Evolutionary conservation across 2,888 invertebrate species (phyloP), one percentile per base, ranked within the genome.

Genomic region (Melipona beecheii): DNA sequence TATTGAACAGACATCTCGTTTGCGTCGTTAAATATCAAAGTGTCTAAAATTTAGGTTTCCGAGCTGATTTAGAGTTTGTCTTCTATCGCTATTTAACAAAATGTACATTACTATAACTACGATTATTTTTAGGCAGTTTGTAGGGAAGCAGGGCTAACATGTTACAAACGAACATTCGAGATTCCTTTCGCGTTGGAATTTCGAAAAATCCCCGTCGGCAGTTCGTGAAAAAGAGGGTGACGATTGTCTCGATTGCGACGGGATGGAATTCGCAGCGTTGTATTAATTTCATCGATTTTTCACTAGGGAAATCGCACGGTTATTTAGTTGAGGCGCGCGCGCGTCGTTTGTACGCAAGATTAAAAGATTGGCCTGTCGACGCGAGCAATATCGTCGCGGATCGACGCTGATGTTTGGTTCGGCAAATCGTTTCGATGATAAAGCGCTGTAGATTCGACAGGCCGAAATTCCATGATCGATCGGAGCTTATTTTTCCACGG

Each of bases 401-500:
- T 74, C 73, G 64, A 56, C 72, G 71, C 36, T 70, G 80, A 80
- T 81, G 75, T 75, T 81, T 60, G 71, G 71, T 73, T 81, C 75
- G 54, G 75, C 56, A 81, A 81, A 83, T 81, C 82, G 83, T 76
- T 73, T 6, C 66, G 75, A 69, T 82, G 83, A 82, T 76, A 82
- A 76, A 82, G 69, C 73, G 58, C 65, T 68, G 73, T 77, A 68
- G 70, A 84, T 74, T 74, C 65, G 73, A 83, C 77, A 77, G 65
- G 19, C 43, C 60, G 77, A 72, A 84, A 75, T 78, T 84, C 74
- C 56, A 43, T 74, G 84, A 83, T 72, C 66, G 83, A 78, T 78
- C 72, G 74, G 27, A 52, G 64, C 68, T 82, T 62, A 84, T 73
- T 83, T 75, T 84, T 64, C 72, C 52, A 17, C 31, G 56, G 52